Evolutionary conservation across 2,797 vertebrate genomes (phyloP).

Genomic region (Luscinia luscinia): DNA sequence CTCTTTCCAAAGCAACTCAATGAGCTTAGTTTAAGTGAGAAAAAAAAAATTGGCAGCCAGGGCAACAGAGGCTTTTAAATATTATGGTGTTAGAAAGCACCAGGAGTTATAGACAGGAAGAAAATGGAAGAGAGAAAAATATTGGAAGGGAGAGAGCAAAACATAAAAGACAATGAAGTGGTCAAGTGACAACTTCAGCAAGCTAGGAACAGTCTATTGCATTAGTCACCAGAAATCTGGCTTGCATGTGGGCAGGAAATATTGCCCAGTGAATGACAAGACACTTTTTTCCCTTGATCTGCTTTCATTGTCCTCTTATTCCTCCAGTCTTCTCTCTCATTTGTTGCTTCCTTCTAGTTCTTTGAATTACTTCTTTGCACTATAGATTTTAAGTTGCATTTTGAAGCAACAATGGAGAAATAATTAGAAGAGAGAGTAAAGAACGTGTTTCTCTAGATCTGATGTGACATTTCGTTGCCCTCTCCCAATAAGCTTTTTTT

Average conservation of each 20-base stretch:
- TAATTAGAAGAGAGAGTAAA: background rate
- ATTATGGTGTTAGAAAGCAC: background rate
- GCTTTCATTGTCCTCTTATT: background rate
- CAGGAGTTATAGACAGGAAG: background rate
- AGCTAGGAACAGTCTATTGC: background rate
- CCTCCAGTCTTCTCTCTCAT: background rate
- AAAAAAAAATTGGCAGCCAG: conserved; percentile 7
- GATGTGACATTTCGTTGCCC: background rate
- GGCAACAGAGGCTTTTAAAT: conserved; percentile 20
- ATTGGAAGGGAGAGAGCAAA: background rate
- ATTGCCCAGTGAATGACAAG: background rate
- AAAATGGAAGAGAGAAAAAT: conserved; percentile 22
- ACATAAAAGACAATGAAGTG: conserved; percentile 27
- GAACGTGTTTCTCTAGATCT: background rate
- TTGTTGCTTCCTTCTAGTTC: background rate
- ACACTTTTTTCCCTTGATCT: background rate
- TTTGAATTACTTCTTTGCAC: conserved; percentile 5
- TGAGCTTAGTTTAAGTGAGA: background rate
- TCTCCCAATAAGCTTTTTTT: background rate
- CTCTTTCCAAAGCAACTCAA: conserved; percentile 25
- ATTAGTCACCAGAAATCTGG: background rate
- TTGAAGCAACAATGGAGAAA: background rate
- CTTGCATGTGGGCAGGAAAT: background rate
- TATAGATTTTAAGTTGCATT: background rate
- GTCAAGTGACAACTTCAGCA: conserved; percentile 40